A percentile compares a stretch with the other conserved stretches of the same genome.
phyloP scores from a whole-genome alignment of 2,113 vertebrate species.

The Falcunculus frontatus region DNA sequence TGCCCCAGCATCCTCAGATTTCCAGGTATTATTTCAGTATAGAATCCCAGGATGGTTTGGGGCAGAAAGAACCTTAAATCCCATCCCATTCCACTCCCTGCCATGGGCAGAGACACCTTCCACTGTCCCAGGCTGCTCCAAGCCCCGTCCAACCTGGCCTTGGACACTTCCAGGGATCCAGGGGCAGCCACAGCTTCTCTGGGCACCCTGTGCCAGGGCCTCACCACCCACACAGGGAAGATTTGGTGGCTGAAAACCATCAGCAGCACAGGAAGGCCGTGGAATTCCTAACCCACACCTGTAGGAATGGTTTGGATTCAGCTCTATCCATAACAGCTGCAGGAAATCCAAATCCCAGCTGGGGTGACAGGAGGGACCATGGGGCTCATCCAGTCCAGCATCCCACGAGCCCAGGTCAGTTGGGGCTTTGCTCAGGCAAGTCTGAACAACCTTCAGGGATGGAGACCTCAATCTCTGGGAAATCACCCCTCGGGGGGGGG shows the following conservation, averaged over 20 bases:
- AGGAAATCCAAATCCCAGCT: not conserved
- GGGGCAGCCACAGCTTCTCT: not conserved
- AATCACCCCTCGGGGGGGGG: rapidly evolving
- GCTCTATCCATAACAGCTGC: not conserved
- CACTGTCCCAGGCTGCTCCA: not conserved
- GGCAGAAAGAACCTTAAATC: not conserved
- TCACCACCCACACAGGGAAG: not conserved
- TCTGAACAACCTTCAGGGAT: not conserved
- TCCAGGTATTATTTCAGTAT: rapidly evolving
- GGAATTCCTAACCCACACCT: not conserved
- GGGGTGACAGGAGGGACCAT: not conserved
- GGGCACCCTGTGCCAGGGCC: not conserved
- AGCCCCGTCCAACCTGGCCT: rapidly evolving
- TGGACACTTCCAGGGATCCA: not conserved
- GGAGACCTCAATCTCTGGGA: no score
- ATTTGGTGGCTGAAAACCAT: not conserved
- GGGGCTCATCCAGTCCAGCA: not conserved
- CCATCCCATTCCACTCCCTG: not conserved
- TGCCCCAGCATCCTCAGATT: not conserved
- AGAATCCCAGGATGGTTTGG: not conserved
- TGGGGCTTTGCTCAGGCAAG: not conserved
- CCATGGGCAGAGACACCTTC: not conserved
- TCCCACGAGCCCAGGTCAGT: not conserved
- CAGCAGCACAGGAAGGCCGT: not conserved
- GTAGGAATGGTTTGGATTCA: not conserved